Percentiles rank a stretch among this genome's conserved stretches.
Conservation (phyloP, 2,113 vertebrate species). For the Mystacornis crossleyi region DNA sequence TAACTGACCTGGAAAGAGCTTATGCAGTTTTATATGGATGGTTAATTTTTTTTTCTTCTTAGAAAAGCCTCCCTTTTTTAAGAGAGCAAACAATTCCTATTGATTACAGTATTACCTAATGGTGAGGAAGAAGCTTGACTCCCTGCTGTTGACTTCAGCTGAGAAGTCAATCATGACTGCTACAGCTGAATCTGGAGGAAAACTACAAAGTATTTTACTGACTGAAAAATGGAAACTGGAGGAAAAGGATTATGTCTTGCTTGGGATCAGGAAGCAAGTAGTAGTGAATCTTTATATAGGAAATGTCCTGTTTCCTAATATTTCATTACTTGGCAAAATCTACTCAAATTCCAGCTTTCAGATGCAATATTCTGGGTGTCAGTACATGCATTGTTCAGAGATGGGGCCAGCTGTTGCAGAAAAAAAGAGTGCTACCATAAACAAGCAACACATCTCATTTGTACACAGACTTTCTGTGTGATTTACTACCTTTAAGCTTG, state of each 20-base stretch:
- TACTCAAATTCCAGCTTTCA: background rate
- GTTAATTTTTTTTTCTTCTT: background rate
- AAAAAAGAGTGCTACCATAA: background rate
- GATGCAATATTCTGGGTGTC: background rate
- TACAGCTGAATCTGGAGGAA: background rate
- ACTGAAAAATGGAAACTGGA: background rate
- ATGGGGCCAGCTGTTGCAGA: background rate
- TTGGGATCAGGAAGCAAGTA: background rate
- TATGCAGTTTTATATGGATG: slow-evolving; percentile 6
- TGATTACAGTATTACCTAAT: background rate
- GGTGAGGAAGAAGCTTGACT: background rate
- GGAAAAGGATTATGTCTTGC: background rate
- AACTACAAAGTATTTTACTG: background rate
- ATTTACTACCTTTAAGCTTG: background rate
- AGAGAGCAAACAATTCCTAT: background rate
- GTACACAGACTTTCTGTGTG: background rate
- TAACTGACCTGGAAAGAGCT: slow-evolving; percentile 53
- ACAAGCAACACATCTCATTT: background rate
- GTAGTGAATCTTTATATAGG: background rate
- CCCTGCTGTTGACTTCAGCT: slow-evolving; percentile 5
- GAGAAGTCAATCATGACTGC: background rate
- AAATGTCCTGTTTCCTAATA: background rate
- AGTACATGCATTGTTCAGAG: background rate
- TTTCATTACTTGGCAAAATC: background rate
- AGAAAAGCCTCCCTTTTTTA: background rate